phyloP scores from a whole-genome alignment of 2,113 vertebrate species.

The Sturnus vulgaris region DNA sequence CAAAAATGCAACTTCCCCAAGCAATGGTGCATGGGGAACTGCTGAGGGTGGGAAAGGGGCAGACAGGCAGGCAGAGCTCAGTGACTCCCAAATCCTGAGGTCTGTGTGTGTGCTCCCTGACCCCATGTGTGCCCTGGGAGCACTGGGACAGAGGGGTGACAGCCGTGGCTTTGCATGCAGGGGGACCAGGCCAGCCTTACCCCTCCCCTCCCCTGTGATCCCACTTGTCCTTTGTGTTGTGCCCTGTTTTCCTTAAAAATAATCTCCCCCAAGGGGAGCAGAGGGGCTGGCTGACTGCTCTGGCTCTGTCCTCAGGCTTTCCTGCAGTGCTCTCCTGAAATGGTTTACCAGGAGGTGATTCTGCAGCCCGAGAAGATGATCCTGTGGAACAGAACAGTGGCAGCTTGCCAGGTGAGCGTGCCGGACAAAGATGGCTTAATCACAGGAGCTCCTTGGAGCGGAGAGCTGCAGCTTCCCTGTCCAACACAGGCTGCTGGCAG shows the following conservation, averaged over 20 bases:
- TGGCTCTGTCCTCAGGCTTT: conserved; percentile 75
- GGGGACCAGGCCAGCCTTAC: background rate
- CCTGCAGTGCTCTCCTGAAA: conserved; percentile 90
- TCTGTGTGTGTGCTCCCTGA: background rate
- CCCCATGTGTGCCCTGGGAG: background rate
- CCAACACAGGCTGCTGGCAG: background rate
- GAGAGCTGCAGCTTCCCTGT: conserved; percentile 22
- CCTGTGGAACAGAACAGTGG: conserved; percentile 92
- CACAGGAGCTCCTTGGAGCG: conserved; percentile 61
- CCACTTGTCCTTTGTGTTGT: background rate
- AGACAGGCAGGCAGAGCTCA: background rate
- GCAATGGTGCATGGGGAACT: rapidly evolving
- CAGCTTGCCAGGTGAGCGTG: conserved; percentile 86
- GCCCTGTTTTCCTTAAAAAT: background rate
- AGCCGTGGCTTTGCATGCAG: background rate
- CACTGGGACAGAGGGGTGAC: background rate
- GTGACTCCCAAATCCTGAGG: background rate
- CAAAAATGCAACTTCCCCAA: background rate
- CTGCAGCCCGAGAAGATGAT: conserved; percentile 95
- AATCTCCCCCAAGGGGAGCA: background rate
- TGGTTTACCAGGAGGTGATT: conserved; percentile 94
- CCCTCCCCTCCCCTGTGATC: background rate
- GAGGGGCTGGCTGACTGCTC: background rate
- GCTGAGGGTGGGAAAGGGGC: background rate
- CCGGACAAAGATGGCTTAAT: conserved; percentile 64